Base-by-base conservation (phyloP, 2,888 invertebrate genomes). In the Teinopalpus imperialis region DNA sequence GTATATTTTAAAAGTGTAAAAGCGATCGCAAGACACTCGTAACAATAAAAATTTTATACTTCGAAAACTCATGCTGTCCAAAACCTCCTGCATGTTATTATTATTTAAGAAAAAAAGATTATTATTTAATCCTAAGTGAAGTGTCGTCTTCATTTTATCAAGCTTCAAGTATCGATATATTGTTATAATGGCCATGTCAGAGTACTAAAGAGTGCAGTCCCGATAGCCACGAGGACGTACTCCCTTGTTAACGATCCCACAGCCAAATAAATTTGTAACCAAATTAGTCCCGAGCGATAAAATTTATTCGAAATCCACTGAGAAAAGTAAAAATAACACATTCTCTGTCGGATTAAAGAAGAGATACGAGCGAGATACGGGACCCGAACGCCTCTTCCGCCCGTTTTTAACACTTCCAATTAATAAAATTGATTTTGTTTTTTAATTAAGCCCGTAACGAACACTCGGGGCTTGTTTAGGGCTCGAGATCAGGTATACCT, bases 371-470 rank as follows among this genome's bases (percentile, higher is more conserved):
- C 78, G 57, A 85, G 85, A 86, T 87, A 85, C 74, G 74, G 63
- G 56, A 56, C 61, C 59, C 75, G 74, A 70, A 76, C 80, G 79
- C 74, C 74, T 81, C 82, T 82, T 83, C 83, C 86, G 85, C 78
- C 86, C 86, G 80, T 83, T 87, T 83, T 88, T 88, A 87, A 87
- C 88, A 86, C 87, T 85, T 81, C 83, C 88, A 88, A 88, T 88
- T 88, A 88, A 88, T 87, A 88, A 88, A 88, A 86, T 87, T 87
- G 86, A 85, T 86, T 88, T 88, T 81, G 85, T 86, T 88, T 88
- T 88, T 87, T 88, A 87, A 88, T 87, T 88, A 87, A 80, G 78
- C 73, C 70, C 67, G 81, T 81, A 81, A 81, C 80, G 82, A 81
- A 81, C 74, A 70, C 68, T 65, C 68, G 70, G 52, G 72, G 78